phyloP scores from a whole-genome alignment of 2,888 invertebrate species.

The Trissoscelio sp. region DNA sequence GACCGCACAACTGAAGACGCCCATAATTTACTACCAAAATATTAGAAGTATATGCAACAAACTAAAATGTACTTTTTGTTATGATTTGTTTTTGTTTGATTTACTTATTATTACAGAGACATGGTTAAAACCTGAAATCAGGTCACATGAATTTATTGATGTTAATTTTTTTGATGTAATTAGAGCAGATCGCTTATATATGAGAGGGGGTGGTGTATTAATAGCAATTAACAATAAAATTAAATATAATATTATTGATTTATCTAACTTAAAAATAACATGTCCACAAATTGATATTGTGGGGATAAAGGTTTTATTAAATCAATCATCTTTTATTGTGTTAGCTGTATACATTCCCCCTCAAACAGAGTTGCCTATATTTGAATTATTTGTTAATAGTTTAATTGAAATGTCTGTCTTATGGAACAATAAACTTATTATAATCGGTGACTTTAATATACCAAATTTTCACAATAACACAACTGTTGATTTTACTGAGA shows the following conservation, averaged over 20 bases:
- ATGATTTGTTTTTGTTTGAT: neutral
- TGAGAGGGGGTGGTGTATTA: slow-evolving; percentile 15
- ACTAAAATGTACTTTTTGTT: neutral
- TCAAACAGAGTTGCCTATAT: neutral
- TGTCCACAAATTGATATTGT: neutral
- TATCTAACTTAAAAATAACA: neutral
- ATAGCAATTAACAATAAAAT: slow-evolving; percentile 7
- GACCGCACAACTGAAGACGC: neutral
- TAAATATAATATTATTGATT: neutral
- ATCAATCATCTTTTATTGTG: neutral
- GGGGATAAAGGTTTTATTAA: neutral
- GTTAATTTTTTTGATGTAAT: slow-evolving; percentile 1
- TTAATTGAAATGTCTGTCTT: neutral
- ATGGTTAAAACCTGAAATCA: slow-evolving; percentile 14
- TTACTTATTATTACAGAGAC: slow-evolving; percentile 3
- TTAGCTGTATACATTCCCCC: neutral
- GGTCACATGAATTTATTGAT: slow-evolving; percentile 11
- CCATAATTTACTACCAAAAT: neutral
- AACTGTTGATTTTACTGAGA: no score
- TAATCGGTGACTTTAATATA: neutral
- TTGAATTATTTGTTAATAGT: neutral
- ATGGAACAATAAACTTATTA: neutral
- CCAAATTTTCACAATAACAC: neutral
- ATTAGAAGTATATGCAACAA: neutral
- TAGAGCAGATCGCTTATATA: neutral